phyloP scores from a whole-genome alignment of 2,888 invertebrate species.

The Vesta saturnalis region DNA sequence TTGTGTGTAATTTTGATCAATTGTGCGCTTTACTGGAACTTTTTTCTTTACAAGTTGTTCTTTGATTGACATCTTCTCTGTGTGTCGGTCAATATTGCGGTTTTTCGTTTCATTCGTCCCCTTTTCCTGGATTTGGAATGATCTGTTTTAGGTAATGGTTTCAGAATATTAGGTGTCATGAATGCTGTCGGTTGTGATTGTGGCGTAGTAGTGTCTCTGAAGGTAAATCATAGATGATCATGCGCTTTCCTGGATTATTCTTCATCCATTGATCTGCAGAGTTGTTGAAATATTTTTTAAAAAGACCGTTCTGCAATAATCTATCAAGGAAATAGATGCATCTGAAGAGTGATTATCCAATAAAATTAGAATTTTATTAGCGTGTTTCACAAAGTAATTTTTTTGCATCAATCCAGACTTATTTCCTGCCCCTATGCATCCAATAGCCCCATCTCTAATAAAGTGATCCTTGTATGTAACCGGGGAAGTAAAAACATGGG shows the following conservation, averaged over 20 bases:
- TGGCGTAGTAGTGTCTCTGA: not conserved
- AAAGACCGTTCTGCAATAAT: conserved; percentile 34
- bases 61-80: not conserved
- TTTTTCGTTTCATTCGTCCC: not conserved
- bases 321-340: conserved; percentile 41
- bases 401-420: conserved; percentile 31
- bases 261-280: conserved; percentile 37
- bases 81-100: not conserved
- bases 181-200: not conserved
- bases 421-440: conserved; percentile 28
- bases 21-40: not conserved
- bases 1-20: not conserved
- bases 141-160: not conserved
- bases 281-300: conserved; percentile 14
- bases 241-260: conserved; percentile 37
- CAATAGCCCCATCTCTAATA: conserved; percentile 23
- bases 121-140: not conserved
- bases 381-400: conserved; percentile 18
- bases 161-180: not conserved
- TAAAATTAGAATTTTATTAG: conserved; percentile 42
- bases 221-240: conserved; percentile 41
- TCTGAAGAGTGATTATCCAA: conserved; percentile 34
- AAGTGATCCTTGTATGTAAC: conserved; percentile 25
- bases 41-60: not conserved
- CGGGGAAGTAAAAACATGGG: conserved; percentile 36